Conservation (phyloP, 2,888 invertebrate species). For the Physocephala rufipes region DNA sequence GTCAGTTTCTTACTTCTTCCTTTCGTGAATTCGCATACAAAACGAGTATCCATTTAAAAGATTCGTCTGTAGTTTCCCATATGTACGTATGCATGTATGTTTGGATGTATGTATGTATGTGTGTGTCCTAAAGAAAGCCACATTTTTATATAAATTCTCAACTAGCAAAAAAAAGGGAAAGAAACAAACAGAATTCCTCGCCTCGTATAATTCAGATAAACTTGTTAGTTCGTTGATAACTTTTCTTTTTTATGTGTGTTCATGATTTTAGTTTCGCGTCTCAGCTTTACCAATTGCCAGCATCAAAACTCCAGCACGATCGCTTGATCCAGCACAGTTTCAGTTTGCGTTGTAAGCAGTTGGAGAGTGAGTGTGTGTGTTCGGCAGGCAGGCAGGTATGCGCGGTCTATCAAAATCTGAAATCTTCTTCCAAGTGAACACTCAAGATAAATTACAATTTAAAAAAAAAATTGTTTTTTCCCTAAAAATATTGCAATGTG, state of each 20-base stretch:
- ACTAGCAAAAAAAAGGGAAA: not conserved
- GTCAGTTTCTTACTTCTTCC: too few species aligned
- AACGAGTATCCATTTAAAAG: too few species aligned
- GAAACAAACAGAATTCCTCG: constrained; percentile 13
- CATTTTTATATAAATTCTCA: not conserved
- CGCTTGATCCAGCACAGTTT: constrained; percentile 35
- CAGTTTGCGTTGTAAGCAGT: constrained; percentile 40
- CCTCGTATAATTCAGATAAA: constrained; percentile 20
- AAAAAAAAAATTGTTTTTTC: not conserved
- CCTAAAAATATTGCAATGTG: not conserved
- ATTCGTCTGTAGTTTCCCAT: not conserved
- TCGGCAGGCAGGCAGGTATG: not conserved
- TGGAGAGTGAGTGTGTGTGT: constrained; percentile 33
- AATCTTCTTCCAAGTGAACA: not conserved
- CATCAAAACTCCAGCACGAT: constrained; percentile 40
- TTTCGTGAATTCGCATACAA: not conserved
- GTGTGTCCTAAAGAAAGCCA: constrained; percentile 6
- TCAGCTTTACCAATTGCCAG: not conserved
- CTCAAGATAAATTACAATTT: not conserved
- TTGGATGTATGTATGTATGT: constrained; percentile 7
- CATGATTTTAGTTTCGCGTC: constrained; percentile 3
- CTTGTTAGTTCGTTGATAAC: constrained; percentile 20
- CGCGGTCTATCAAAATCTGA: too few species aligned
- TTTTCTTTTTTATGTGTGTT: constrained; percentile 18
- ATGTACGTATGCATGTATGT: constrained; percentile 10